Conservation (phyloP, 2,113 vertebrate species). For the Laticauda laticaudata region DNA sequence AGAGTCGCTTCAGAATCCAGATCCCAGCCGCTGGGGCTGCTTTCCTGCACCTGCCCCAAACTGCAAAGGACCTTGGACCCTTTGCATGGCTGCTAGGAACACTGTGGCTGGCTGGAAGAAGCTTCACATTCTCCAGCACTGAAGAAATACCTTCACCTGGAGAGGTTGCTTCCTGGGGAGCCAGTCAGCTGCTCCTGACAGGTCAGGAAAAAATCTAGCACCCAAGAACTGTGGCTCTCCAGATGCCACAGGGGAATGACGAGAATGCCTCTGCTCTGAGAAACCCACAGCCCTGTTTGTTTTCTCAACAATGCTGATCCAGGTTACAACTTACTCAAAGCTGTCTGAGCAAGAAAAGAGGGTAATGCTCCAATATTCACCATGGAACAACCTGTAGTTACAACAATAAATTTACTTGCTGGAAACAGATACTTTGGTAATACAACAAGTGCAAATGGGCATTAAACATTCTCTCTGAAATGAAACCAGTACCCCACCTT, state of each 20-base stretch:
- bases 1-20: neutral
- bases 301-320: neutral
- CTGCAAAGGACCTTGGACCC: neutral
- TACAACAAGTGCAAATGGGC: neutral
- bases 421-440: neutral
- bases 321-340: neutral
- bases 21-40: neutral
- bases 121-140: neutral
- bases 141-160: neutral
- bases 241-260: neutral
- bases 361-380: neutral
- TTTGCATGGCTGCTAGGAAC: neutral
- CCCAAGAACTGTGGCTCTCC: neutral
- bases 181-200: neutral
- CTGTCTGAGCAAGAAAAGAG: neutral
- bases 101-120: neutral
- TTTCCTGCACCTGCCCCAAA: neutral
- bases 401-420: neutral
- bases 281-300: neutral
- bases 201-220: neutral
- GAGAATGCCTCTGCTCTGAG: neutral
- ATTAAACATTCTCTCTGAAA: neutral
- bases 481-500: neutral
- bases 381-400: neutral
- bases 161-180: neutral